A percentile compares a stretch with the other conserved stretches of the same genome.
These are phyloP conservation scores for Venusia cambrica DNA, from an alignment of 2,888 invertebrate genomes.

Conservation along the genomic window DNA sequence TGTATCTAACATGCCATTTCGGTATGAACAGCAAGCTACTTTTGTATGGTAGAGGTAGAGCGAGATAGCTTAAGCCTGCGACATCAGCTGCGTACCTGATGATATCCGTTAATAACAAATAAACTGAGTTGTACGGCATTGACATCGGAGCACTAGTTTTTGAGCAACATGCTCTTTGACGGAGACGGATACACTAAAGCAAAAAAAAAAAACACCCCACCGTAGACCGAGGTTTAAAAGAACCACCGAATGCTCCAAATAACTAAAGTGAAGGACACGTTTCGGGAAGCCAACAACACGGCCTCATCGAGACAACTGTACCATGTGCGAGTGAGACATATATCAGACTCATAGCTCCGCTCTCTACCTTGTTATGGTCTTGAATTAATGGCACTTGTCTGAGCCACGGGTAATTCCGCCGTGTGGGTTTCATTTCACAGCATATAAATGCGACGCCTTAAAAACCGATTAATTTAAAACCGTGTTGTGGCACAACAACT, in stretches of 20 bases:
- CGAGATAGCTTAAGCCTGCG: no score
- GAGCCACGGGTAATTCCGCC: constrained; percentile 16
- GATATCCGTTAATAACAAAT: no score
- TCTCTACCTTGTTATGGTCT: constrained; percentile 28
- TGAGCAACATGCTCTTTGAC: no score
- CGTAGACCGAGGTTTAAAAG: no score
- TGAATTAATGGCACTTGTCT: constrained; percentile 31
- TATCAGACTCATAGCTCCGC: constrained; percentile 18
- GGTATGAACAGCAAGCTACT: no score
- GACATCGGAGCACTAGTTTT: no score
- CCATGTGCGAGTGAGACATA: constrained; percentile 27
- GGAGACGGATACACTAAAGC: no score
- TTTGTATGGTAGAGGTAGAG: no score
- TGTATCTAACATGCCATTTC: no score
- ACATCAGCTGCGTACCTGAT: no score
- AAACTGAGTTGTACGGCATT: no score
- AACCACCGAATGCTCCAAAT: constrained; percentile 5
- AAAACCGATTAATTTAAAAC: constrained; percentile 16
- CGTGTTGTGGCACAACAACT: constrained; percentile 17
- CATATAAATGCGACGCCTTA: constrained; percentile 24
- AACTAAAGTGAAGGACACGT: constrained; percentile 8
- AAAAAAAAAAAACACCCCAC: no score
- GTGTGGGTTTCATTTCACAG: constrained; percentile 19
- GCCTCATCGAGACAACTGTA: constrained; percentile 13
- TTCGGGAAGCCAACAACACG: constrained; percentile 13